Conservation (phyloP, 1,140 invertebrate species). For the Samia ricini region DNA sequence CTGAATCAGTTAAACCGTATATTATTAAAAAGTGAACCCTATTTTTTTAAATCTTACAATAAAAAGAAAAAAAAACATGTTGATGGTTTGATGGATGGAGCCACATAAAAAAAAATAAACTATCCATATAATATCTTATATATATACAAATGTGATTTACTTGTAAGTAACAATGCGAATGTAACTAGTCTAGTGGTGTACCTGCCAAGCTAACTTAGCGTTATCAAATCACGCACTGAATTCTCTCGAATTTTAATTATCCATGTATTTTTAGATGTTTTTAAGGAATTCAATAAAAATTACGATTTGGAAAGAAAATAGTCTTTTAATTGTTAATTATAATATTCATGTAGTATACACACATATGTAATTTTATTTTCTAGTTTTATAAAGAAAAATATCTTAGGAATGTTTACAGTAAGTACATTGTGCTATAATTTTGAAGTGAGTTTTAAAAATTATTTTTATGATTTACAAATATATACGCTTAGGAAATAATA, state of each 20-base stretch:
- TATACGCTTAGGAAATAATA: background rate
- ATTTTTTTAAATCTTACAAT: no score
- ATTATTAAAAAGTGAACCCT: background rate
- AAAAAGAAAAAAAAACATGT: no score
- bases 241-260: conserved; percentile 48
- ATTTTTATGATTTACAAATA: background rate
- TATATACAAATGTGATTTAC: conserved; percentile 21
- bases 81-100: no score
- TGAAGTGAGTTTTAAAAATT: background rate
- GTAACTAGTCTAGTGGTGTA: conserved; percentile 35
- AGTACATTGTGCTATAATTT: conserved; percentile 18
- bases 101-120: no score
- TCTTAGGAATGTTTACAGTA: conserved; percentile 39
- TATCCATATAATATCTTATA: no score
- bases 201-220: conserved; percentile 16
- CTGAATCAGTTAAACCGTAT: no score
- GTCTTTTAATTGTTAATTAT: conserved; percentile 50
- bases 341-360: conserved; percentile 40
- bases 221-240: conserved; percentile 38
- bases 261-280: conserved; percentile 60
- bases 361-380: conserved; percentile 37
- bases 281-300: conserved; percentile 57
- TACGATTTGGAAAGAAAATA: conserved; percentile 54
- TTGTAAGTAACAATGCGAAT: conserved; percentile 5
- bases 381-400: conserved; percentile 16